Evolutionary conservation across 2,888 invertebrate genomes (phyloP).

Genomic region (Pyrrhia umbra): DNA sequence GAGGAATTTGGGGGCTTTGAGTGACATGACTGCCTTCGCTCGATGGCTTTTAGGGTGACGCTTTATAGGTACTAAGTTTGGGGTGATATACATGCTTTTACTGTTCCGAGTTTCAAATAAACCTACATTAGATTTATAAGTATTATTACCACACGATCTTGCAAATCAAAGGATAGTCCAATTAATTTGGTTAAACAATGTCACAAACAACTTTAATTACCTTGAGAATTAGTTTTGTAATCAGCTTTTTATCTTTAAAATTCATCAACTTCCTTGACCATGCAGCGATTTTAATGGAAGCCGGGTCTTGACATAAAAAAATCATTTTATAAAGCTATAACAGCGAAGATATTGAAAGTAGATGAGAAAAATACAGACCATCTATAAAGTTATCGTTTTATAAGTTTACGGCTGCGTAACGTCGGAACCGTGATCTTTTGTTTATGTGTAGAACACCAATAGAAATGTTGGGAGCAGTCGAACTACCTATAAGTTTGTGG

Average conservation of each 20-base stretch:
- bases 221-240: not conserved
- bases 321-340: conserved; percentile 28
- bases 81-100: conserved; percentile 33
- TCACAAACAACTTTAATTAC: not conserved
- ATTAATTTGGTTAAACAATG: too few species aligned
- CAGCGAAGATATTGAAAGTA: conserved; percentile 34
- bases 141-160: not conserved
- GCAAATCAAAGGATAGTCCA: too few species aligned
- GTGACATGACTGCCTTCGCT: conserved; percentile 70
- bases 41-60: conserved; percentile 70
- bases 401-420: conserved; percentile 48
- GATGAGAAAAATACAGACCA: conserved; percentile 30
- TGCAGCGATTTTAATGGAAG: conserved; percentile 12
- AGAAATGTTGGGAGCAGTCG: conserved; percentile 43
- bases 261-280: conserved; percentile 6
- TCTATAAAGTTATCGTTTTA: conserved; percentile 44
- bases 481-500: conserved; percentile 67
- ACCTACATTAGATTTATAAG: not conserved
- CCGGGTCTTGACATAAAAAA: conserved; percentile 17
- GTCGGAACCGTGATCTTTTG: conserved; percentile 56
- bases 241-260: not conserved
- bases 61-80: conserved; percentile 25
- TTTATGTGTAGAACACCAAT: conserved; percentile 67
- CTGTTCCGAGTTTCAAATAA: conserved; percentile 12
- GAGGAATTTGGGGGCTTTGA: conserved; percentile 76